Conservation (phyloP, 2,888 invertebrate genomes). For the Belgica antarctica region DNA sequence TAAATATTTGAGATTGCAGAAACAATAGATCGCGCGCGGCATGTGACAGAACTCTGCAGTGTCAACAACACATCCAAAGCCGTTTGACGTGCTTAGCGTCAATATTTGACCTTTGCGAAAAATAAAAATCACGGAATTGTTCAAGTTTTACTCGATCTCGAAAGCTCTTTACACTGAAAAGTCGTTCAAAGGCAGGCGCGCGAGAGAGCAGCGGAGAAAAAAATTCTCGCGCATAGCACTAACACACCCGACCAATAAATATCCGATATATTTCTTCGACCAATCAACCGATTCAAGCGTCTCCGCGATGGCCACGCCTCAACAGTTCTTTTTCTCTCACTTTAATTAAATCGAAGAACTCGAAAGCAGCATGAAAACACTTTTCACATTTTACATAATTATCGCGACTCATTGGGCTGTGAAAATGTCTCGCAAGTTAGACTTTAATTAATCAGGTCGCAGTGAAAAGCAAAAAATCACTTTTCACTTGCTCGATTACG, state of each 20-base stretch:
- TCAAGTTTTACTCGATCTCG: background rate
- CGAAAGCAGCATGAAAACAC: background rate
- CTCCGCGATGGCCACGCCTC: slow-evolving; percentile 34
- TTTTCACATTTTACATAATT: slow-evolving; percentile 40
- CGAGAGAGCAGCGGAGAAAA: slow-evolving; percentile 18
- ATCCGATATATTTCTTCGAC: slow-evolving; percentile 35
- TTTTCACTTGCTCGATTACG: slow-evolving; percentile 13
- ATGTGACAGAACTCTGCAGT: slow-evolving; percentile 31
- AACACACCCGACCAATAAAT: slow-evolving; percentile 31
- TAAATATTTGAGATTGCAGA: slow-evolving; percentile 41
- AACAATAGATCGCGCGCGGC: slow-evolving; percentile 44
- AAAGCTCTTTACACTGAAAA: background rate
- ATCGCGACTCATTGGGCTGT: slow-evolving; percentile 33
- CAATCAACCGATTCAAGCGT: slow-evolving; percentile 32
- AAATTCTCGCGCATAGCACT: slow-evolving; percentile 32
- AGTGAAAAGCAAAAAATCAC: slow-evolving; percentile 6
- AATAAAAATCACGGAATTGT: background rate
- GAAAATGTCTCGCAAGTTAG: slow-evolving; percentile 27
- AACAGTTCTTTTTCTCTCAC: background rate
- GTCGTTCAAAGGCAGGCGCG: background rate
- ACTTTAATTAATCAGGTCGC: slow-evolving; percentile 10
- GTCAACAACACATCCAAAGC: background rate
- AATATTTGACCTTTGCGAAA: slow-evolving; percentile 11
- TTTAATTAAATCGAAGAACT: background rate
- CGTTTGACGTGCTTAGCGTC: background rate